Base-by-base conservation (phyloP, 2,888 invertebrate species). In the Andrena flavipes region DNA sequence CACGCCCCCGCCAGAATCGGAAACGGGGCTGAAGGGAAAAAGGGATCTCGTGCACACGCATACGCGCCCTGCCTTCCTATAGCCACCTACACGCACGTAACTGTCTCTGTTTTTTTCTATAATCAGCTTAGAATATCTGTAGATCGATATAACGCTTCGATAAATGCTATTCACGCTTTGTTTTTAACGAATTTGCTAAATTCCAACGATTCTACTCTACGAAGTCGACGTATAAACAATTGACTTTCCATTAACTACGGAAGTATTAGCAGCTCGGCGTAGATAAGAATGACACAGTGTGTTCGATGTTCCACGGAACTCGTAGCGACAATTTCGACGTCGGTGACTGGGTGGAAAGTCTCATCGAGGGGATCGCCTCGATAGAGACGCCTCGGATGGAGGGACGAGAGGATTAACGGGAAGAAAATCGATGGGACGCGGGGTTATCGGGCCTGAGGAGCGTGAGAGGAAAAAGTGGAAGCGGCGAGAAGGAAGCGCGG, bases 401-500 rank as follows among this genome's bases (percentile, higher is more conserved):
- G 56, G 20, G 54, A 48, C 62, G 59, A 51, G 76, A 68, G 69
- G 76, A 82, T 76, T 76, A 79, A 78, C 49, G 73, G 63, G 67
- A 78, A 73, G 64, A 81, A 84, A 81, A 74, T 82, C 69, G 80
- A 78, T 73, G 72, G 72, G 10, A 72, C 74, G 49, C 56, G 29
- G 23, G 72, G 77, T 87, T 82, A 84, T 62, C 65, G 71, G 68
- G 79, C 5, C 64, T 75, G 69, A 71, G 67, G 20, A 56, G 20
- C 79, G 54, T 10, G 23, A 42, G 35, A 49, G 16, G 5, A 51
- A 56, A 23, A 56, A 69, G 51, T 59, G 64, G 23, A 51, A 69
- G 42, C 23, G 54, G 8, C 5, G 59, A 23, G 30, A 29, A 56
- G 30, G 30, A 30, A 49, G 5, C 4, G 20, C 23, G 29, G 7